phyloP scores from a whole-genome alignment of 2,888 invertebrate species.

The Microctonus brassicae region DNA sequence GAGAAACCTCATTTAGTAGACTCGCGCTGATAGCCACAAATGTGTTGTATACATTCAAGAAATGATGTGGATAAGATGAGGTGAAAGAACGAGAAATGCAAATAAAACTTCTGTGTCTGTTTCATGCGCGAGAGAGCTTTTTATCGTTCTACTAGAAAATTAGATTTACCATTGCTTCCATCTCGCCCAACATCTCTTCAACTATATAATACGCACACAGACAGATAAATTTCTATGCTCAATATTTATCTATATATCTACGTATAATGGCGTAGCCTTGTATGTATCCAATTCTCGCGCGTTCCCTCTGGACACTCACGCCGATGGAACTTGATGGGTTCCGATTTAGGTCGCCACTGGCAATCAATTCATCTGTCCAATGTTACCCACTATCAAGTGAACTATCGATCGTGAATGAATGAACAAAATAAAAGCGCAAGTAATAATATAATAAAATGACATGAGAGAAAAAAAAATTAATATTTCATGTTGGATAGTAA shows the following conservation, averaged over 20 bases:
- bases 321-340: neutral
- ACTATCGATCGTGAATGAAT: constrained; percentile 9
- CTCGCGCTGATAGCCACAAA: constrained; percentile 8
- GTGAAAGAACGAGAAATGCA: neutral
- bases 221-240: neutral
- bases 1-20: constrained; percentile 4
- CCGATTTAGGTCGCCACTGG: constrained; percentile 14
- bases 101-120: constrained; percentile 25
- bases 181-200: neutral
- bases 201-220: neutral
- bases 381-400: neutral
- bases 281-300: constrained; percentile 1
- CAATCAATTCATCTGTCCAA: constrained; percentile 17
- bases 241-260: neutral
- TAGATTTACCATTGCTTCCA: constrained; percentile 41
- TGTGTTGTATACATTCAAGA: neutral
- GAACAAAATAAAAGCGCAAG: neutral
- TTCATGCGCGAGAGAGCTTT: constrained; percentile 35
- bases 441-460: no score
- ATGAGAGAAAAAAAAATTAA: neutral
- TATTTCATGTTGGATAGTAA: neutral
- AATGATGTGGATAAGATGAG: constrained; percentile 14
- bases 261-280: neutral
- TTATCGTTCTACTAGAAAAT: constrained; percentile 42
- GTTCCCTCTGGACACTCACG: neutral